Percentiles rank a stretch among this genome's conserved stretches.
phyloP scores from a whole-genome alignment of 2,113 vertebrate species.

The Atherinomorus stipes region DNA sequence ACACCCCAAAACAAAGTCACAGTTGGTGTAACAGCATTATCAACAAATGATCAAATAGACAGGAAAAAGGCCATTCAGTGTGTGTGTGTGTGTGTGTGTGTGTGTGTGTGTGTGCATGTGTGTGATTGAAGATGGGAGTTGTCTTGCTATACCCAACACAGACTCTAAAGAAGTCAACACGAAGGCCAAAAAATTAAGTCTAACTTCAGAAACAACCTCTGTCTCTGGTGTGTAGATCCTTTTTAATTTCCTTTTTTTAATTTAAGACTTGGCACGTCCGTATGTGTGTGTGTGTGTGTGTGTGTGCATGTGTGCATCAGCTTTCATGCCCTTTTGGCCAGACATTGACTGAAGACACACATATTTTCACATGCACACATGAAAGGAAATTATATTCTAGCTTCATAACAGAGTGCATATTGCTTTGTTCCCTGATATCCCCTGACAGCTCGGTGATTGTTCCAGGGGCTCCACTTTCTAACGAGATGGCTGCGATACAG shows the following conservation, averaged over 20 bases:
- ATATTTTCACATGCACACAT: neutral
- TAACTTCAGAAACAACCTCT: constrained; percentile 36
- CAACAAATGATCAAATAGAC: constrained; percentile 35
- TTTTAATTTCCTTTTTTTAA: constrained; percentile 55
- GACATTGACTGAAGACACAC: constrained; percentile 9
- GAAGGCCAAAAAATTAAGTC: constrained; percentile 26
- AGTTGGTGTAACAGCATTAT: constrained; percentile 57
- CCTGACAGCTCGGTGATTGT: constrained; percentile 54
- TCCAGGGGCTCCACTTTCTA: constrained; percentile 45
- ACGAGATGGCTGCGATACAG: constrained; percentile 44
- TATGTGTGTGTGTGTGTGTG: neutral
- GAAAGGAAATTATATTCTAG: constrained; percentile 24
- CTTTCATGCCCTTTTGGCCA: neutral
- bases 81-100: constrained; percentile 16
- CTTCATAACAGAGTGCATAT: constrained; percentile 68
- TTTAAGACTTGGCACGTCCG: neutral
- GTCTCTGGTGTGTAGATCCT: constrained; percentile 23
- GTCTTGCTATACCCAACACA: constrained; percentile 11
- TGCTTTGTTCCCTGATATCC: constrained; percentile 64
- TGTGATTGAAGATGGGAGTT: constrained; percentile 1
- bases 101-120: neutral
- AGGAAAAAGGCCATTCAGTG: constrained; percentile 17
- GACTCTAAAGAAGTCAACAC: constrained; percentile 8
- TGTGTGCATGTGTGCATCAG: neutral
- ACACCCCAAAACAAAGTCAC: constrained; percentile 55